Evolutionary conservation across 2,113 vertebrate species (phyloP).

Genomic region (Ptilonorhynchus violaceus): DNA sequence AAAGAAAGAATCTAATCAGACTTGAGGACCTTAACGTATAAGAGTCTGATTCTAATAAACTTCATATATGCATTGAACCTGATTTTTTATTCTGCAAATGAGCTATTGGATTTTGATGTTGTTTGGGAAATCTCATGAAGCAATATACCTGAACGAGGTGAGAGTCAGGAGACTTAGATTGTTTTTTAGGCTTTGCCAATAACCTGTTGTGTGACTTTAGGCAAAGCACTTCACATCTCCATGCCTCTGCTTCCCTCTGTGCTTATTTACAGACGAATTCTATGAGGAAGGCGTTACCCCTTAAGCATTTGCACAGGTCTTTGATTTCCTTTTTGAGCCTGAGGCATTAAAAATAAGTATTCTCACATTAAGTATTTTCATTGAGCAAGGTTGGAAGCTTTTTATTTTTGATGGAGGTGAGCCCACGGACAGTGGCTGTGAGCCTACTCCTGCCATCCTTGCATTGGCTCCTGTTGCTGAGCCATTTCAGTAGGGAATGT

Average conservation of each 20-base stretch:
- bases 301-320: background rate
- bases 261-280: background rate
- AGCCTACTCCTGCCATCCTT: background rate
- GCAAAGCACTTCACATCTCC: background rate
- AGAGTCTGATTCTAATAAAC: background rate
- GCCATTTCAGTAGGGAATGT: background rate
- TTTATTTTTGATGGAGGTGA: conserved; percentile 19
- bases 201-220: background rate
- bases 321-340: background rate
- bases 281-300: background rate
- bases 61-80: background rate
- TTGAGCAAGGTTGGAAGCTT: background rate
- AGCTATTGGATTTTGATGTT: background rate
- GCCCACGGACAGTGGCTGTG: background rate
- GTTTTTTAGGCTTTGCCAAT: background rate
- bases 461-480: conserved; percentile 2
- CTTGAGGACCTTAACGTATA: background rate
- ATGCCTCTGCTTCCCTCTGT: background rate
- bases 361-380: background rate
- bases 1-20: background rate
- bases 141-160: background rate
- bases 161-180: background rate
- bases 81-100: background rate
- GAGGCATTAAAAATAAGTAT: background rate
- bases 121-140: background rate